Percentiles rank a stretch among this genome's conserved stretches.
Evolutionary conservation across 2,113 vertebrate genomes (phyloP).

Genomic region (Dasyurus viverrinus): DNA sequence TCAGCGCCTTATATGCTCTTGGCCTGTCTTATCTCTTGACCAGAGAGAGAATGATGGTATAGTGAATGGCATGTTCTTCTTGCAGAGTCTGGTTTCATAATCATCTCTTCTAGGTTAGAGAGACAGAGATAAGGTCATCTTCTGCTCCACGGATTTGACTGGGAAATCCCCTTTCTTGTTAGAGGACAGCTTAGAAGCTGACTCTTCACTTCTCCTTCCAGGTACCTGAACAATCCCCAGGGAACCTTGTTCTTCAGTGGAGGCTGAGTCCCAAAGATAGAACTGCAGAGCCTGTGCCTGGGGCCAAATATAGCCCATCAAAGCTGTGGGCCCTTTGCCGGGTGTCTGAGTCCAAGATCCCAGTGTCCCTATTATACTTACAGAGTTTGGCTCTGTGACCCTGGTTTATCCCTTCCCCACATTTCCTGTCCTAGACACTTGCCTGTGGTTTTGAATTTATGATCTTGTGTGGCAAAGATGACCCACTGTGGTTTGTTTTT

Average conservation of each 20-base stretch:
- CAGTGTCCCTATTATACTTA: neutral
- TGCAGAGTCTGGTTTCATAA: neutral
- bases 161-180: neutral
- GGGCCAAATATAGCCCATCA: neutral
- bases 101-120: neutral
- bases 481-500: neutral
- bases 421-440: neutral
- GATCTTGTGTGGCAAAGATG: neutral
- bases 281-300: neutral
- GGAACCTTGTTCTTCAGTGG: neutral
- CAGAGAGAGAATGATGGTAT: neutral
- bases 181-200: neutral
- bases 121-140: neutral
- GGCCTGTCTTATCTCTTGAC: neutral
- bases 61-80: neutral
- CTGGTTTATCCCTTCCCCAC: neutral
- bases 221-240: neutral
- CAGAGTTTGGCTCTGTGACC: neutral
- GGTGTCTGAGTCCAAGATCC: neutral
- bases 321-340: neutral
- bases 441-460: neutral
- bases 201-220: neutral
- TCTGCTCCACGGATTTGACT: neutral
- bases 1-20: neutral
- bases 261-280: neutral